Conservation (phyloP, 2,888 invertebrate genomes). For the Ethmia dodecea region DNA sequence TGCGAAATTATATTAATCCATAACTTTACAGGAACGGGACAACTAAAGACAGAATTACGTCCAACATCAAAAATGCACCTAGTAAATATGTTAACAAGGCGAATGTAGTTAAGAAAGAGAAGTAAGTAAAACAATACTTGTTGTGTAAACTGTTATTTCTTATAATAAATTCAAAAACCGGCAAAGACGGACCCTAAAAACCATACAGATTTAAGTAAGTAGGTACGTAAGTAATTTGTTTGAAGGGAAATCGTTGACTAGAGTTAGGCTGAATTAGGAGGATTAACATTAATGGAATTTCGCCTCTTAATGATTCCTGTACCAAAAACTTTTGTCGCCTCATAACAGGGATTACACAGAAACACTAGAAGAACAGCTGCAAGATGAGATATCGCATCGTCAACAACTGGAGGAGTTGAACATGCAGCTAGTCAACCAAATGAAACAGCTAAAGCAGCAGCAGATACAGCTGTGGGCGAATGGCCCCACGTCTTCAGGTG, state of each 20-base stretch:
- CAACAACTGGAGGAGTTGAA: conserved; percentile 80
- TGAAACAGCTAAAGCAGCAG: conserved; percentile 73
- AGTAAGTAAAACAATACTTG: too few species aligned
- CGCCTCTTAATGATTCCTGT: too few species aligned
- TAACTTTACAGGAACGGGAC: conserved; percentile 40
- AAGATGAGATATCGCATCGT: conserved; percentile 79
- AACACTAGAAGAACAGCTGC: conserved; percentile 75
- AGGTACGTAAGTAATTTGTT: too few species aligned
- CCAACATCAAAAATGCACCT: conserved; percentile 36
- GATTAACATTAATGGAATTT: too few species aligned
- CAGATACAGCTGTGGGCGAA: conserved; percentile 59
- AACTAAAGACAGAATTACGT: conserved; percentile 41
- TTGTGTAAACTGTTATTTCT: too few species aligned
- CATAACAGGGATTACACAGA: conserved; percentile 52
- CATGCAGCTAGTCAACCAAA: conserved; percentile 77
- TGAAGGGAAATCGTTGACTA: too few species aligned
- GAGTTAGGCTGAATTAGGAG: too few species aligned
- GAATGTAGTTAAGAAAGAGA: conserved; percentile 51
- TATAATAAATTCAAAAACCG: too few species aligned
- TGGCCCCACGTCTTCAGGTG: conserved; percentile 47
- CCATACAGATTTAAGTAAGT: too few species aligned
- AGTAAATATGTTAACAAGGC: conserved; percentile 44
- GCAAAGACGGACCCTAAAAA: too few species aligned
- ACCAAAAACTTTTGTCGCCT: neutral
- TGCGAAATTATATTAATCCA: too few species aligned